These are phyloP conservation scores for Nudaria mundana DNA, from an alignment of 2,888 invertebrate species.

Conservation along the genomic window DNA sequence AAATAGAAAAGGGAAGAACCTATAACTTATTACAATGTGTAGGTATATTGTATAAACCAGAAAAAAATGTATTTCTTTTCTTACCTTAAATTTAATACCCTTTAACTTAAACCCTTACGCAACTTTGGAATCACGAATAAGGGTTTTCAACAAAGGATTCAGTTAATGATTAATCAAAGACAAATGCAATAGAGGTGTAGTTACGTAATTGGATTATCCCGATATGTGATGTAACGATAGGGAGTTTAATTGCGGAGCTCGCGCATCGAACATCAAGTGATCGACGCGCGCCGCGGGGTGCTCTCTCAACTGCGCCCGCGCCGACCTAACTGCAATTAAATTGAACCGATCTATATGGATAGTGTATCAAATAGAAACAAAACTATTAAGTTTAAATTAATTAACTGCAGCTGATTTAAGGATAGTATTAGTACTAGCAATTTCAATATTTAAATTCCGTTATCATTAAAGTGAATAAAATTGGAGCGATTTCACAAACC, in stretches of 20 bases:
- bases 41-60: too few species aligned
- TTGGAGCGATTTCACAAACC: conserved; percentile 12
- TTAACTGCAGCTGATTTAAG: neutral
- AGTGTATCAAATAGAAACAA: conserved; percentile 26
- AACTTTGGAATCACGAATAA: conserved; percentile 4
- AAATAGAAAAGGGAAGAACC: too few species aligned
- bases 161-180: conserved; percentile 59
- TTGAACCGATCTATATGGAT: conserved; percentile 35
- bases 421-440: neutral
- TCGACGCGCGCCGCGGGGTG: conserved; percentile 72
- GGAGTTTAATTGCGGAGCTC: conserved; percentile 69
- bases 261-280: conserved; percentile 54
- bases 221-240: conserved; percentile 61
- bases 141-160: conserved; percentile 44
- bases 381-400: neutral
- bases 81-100: too few species aligned
- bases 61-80: too few species aligned
- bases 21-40: too few species aligned
- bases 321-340: conserved; percentile 52
- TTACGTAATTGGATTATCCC: conserved; percentile 75
- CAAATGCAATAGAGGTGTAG: conserved; percentile 51
- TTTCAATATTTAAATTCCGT: conserved; percentile 5
- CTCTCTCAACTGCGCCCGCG: conserved; percentile 56
- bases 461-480: conserved; percentile 13
- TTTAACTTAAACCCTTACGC: neutral